Conservation (phyloP, 2,797 vertebrate genomes). For the Jordanella pulchra region DNA sequence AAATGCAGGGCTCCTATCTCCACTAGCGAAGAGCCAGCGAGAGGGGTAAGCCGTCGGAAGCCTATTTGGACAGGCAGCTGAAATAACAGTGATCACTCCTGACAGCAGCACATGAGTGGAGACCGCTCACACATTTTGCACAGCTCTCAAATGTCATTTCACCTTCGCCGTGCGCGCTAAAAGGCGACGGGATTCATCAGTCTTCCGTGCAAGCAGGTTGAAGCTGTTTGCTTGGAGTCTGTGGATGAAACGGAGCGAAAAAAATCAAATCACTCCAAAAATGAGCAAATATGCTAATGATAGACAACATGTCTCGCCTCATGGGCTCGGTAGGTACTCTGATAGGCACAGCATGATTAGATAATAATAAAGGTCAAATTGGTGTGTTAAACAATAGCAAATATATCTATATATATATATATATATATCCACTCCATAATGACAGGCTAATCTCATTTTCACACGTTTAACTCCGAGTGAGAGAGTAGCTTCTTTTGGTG, state of each 20-base stretch:
- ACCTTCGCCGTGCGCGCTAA: constrained; percentile 54
- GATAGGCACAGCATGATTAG: constrained; percentile 5
- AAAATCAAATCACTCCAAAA: constrained; percentile 17
- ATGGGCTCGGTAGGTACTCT: neutral
- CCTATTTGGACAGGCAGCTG: constrained; percentile 55
- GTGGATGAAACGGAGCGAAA: neutral
- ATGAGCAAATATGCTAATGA: constrained; percentile 35
- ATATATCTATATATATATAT: neutral
- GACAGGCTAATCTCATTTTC: neutral
- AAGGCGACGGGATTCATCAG: constrained; percentile 64
- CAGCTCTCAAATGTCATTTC: constrained; percentile 69
- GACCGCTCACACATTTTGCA: constrained; percentile 69
- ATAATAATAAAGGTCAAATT: constrained; percentile 20
- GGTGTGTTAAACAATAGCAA: neutral
- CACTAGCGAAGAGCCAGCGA: constrained; percentile 41
- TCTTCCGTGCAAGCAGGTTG: constrained; percentile 35
- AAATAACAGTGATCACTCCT: constrained; percentile 73
- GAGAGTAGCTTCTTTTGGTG: too few species aligned
- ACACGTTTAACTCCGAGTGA: too few species aligned
- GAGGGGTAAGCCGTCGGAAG: constrained; percentile 36
- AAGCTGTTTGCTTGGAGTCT: constrained; percentile 15
- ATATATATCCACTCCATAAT: neutral
- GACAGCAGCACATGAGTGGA: constrained; percentile 64
- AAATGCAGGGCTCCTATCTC: constrained; percentile 51
- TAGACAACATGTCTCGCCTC: constrained; percentile 18